Percentiles rank a stretch among this genome's conserved stretches.
phyloP scores from a whole-genome alignment of 2,888 invertebrate genomes.

The Amphimallon solstitiale region DNA sequence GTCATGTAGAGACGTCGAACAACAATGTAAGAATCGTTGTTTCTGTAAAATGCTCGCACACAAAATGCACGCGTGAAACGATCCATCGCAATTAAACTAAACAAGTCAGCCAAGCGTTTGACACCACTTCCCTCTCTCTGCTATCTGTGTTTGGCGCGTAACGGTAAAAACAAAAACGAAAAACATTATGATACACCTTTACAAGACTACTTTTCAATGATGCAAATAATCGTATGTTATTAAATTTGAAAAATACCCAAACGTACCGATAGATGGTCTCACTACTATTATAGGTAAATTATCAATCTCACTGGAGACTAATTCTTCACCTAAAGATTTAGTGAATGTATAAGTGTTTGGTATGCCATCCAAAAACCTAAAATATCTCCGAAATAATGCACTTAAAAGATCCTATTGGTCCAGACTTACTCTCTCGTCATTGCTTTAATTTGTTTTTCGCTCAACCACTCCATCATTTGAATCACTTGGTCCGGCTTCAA shows the following conservation, averaged over 20 bases:
- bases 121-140: no score
- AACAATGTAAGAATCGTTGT: no score
- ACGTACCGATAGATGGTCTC: constrained; percentile 91
- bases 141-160: no score
- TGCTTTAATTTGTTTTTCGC: background rate
- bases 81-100: no score
- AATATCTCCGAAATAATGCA: background rate
- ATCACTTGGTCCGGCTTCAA: constrained; percentile 51
- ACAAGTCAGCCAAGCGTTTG: no score
- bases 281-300: constrained; percentile 84
- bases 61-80: no score
- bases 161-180: no score
- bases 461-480: background rate
- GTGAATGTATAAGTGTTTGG: constrained; percentile 97
- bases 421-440: background rate
- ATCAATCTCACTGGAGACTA: constrained; percentile 69
- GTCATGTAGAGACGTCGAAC: no score
- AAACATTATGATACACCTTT: no score
- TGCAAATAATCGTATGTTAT: background rate
- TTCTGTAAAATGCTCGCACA: no score
- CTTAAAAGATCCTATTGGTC: background rate
- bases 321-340: constrained; percentile 88
- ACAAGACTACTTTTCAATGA: no score
- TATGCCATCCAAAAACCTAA: constrained; percentile 61
- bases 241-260: constrained; percentile 62